A percentile compares a stretch with the other conserved stretches of the same genome.
Evolutionary conservation across 2,113 vertebrate species (phyloP).

Genomic region (Excalfactoria chinensis): DNA sequence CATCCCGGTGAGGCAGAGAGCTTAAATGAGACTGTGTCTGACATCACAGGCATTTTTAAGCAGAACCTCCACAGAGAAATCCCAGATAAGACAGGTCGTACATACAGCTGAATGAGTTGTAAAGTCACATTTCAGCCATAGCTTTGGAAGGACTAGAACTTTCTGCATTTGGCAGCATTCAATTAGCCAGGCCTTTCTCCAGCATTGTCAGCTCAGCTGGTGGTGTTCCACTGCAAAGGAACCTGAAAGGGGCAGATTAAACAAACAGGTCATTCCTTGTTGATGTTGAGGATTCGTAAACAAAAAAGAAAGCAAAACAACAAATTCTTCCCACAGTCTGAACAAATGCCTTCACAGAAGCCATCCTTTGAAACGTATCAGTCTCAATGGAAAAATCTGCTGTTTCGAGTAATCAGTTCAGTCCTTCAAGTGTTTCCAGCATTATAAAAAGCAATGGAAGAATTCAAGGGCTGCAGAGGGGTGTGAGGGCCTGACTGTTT

Average conservation of each 20-base stretch:
- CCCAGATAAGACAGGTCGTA: not conserved
- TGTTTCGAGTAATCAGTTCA: conserved; percentile 35
- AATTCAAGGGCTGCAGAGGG: conserved; percentile 52
- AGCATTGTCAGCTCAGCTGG: not conserved
- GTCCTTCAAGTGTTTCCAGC: conserved; percentile 48
- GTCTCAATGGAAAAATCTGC: conserved; percentile 60
- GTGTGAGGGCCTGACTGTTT: conserved; percentile 30
- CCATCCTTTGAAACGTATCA: not conserved
- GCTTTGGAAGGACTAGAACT: not conserved
- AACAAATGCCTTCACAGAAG: conserved; percentile 1
- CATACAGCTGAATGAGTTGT: conserved; percentile 3
- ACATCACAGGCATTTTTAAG: conserved; percentile 28
- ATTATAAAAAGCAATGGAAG: conserved; percentile 70
- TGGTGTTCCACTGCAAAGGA: not conserved
- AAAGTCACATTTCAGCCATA: conserved; percentile 5
- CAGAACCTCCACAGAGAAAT: conserved; percentile 29
- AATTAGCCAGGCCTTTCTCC: not conserved
- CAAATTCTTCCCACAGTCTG: not conserved
- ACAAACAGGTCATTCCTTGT: conserved; percentile 6
- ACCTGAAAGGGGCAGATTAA: conserved; percentile 25
- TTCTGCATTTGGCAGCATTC: not conserved
- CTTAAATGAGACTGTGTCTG: conserved; percentile 21
- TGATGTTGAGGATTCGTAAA: conserved; percentile 19
- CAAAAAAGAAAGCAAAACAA: not conserved
- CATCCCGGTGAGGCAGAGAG: not conserved